A percentile compares a stretch with the other conserved stretches of the same genome.
These are phyloP conservation scores for Brenthis hecate DNA, from an alignment of 2,888 invertebrate species.

Conservation along the genomic window DNA sequence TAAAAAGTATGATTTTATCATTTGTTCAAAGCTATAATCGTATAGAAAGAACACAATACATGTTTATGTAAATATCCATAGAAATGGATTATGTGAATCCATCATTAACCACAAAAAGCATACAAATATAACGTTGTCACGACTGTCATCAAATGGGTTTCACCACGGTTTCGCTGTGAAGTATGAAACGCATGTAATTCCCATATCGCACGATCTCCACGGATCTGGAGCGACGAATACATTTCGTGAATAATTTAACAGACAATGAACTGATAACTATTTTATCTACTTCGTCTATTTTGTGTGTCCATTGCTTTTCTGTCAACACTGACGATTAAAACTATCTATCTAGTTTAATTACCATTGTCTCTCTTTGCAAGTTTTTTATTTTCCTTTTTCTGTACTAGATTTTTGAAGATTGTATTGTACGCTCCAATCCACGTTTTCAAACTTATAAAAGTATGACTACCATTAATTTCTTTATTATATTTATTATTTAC, in stretches of 20 bases:
- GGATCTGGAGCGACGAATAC: conserved; percentile 73
- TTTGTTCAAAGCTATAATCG: neutral
- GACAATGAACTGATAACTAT: conserved; percentile 73
- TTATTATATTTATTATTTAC: neutral
- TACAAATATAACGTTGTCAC: conserved; percentile 56
- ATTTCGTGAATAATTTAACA: conserved; percentile 79
- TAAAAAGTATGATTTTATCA: neutral
- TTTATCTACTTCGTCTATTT: conserved; percentile 42
- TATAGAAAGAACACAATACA: conserved; percentile 17
- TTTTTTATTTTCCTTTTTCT: neutral
- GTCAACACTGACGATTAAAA: conserved; percentile 38
- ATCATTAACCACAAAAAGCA: conserved; percentile 49
- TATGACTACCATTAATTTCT: neutral
- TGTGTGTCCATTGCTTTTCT: conserved; percentile 14
- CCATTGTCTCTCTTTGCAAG: neutral
- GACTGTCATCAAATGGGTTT: conserved; percentile 69
- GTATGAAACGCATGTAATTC: conserved; percentile 70
- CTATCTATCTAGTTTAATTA: neutral
- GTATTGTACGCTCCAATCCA: too few relatives aligned
- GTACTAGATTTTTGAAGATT: conserved; percentile 1
- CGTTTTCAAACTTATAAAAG: neutral
- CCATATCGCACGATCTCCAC: conserved; percentile 71
- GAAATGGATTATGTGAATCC: conserved; percentile 36
- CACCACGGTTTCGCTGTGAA: conserved; percentile 56
- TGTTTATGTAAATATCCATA: conserved; percentile 20